Evolutionary conservation across 2,888 invertebrate genomes (phyloP).

Genomic region (Branchinecta sandiegonensis): DNA sequence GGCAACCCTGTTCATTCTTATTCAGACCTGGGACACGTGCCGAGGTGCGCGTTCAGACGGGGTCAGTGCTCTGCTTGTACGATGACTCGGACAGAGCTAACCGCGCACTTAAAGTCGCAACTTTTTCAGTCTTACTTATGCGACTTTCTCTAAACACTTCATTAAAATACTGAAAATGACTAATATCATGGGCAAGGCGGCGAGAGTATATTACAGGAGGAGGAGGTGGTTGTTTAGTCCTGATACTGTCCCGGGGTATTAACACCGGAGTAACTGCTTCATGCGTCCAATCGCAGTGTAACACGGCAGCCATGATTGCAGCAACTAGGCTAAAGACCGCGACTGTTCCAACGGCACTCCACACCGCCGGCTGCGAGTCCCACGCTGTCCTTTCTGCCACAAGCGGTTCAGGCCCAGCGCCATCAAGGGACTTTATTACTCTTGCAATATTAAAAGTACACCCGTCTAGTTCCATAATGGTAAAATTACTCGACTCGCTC

Average conservation of each 20-base stretch:
- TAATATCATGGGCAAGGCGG: constrained; percentile 18
- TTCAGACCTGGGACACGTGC: too few relatives aligned
- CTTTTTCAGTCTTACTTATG: not conserved
- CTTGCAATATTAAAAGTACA: not conserved
- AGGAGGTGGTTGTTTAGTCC: not conserved
- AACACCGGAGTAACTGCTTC: not conserved
- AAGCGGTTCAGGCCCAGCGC: not conserved
- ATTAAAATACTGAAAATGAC: not conserved
- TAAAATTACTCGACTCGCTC: not conserved
- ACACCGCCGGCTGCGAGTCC: not conserved
- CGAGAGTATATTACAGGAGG: constrained; percentile 22
- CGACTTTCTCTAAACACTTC: not conserved
- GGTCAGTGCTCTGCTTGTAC: too few relatives aligned
- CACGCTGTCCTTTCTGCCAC: not conserved
- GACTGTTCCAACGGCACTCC: constrained; percentile 5
- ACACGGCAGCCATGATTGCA: not conserved
- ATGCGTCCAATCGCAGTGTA: constrained; percentile 1
- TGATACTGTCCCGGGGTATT: not conserved
- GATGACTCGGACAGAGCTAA: not conserved
- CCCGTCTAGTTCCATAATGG: not conserved
- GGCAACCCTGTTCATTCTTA: too few relatives aligned
- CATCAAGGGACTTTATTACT: not conserved
- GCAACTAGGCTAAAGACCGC: not conserved
- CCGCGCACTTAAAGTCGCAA: not conserved
- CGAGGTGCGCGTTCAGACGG: too few relatives aligned